Percentiles rank a stretch among this genome's conserved stretches.
phyloP scores from a whole-genome alignment of 1,140 invertebrate species.

The Hyphantria cunea region DNA sequence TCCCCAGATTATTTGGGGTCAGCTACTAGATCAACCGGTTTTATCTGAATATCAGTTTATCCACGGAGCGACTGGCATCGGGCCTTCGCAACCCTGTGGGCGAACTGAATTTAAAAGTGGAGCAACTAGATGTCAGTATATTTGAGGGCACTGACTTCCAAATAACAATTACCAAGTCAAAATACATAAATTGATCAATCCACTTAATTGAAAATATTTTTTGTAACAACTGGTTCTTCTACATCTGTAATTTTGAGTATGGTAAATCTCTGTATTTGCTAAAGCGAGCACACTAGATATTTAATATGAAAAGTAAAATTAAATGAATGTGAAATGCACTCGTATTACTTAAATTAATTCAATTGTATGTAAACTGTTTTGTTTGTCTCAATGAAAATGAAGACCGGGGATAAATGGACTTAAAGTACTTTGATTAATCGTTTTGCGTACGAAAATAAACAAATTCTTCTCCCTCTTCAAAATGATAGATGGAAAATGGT shows the following conservation, averaged over 20 bases:
- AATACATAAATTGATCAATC: no score
- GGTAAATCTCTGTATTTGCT: not conserved
- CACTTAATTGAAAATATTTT: no score
- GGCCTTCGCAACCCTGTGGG: no score
- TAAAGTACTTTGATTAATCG: not conserved
- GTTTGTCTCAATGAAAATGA: not conserved
- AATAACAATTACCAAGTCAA: no score
- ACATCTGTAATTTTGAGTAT: not conserved
- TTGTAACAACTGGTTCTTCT: no score
- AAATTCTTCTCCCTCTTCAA: not conserved
- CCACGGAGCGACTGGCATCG: no score
- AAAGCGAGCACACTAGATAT: not conserved
- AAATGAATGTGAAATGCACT: not conserved
- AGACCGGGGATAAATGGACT: slow-evolving; percentile 1
- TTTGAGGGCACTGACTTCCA: no score
- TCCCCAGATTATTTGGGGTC: no score
- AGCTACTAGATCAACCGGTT: no score
- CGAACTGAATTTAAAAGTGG: no score
- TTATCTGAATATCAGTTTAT: no score
- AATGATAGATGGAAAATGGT: not conserved
- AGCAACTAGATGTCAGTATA: no score
- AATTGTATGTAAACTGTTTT: slow-evolving; percentile 20
- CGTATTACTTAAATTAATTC: slow-evolving; percentile 1
- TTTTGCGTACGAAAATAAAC: not conserved
- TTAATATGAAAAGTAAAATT: not conserved